Evolutionary conservation across 2,797 vertebrate genomes (phyloP).

Genomic region (Spizella passerina): DNA sequence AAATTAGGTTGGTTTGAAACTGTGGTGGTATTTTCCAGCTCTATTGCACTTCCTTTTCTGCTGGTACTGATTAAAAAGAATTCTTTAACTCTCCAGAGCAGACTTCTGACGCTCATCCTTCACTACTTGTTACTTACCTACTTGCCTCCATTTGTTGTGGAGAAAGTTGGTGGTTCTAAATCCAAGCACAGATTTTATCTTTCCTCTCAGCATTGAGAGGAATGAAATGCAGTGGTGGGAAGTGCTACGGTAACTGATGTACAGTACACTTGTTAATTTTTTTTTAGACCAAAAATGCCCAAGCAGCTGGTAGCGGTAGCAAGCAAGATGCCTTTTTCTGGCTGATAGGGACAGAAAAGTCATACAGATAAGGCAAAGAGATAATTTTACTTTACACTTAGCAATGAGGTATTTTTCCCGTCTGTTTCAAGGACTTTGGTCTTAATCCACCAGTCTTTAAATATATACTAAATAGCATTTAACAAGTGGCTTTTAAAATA

Average conservation of each 20-base stretch:
- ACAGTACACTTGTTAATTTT: not conserved
- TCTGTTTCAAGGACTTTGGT: slow-evolving; percentile 43
- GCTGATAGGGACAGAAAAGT: not conserved
- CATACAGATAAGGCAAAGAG: not conserved
- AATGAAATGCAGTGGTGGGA: not conserved
- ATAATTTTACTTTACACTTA: not conserved
- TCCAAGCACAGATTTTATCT: not conserved
- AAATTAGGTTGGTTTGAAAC: not conserved
- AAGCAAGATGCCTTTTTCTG: not conserved
- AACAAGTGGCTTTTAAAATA: slow-evolving; percentile 62
- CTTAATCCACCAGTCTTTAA: slow-evolving; percentile 29
- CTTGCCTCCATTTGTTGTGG: not conserved
- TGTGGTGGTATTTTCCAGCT: not conserved
- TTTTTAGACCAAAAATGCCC: not conserved
- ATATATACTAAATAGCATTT: slow-evolving; percentile 47
- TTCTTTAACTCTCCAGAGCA: not conserved
- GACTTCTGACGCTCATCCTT: not conserved
- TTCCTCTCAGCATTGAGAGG: not conserved
- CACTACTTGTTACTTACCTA: not conserved
- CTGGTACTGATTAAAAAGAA: not conserved
- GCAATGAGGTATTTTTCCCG: slow-evolving; percentile 16
- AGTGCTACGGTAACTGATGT: not conserved
- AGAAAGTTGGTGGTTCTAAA: not conserved
- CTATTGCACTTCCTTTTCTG: not conserved
- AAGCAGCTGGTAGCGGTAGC: not conserved